Percentiles rank a stretch among this genome's conserved stretches.
Conservation (phyloP, 2,888 invertebrate genomes). For the Linnaemya vulpina region DNA sequence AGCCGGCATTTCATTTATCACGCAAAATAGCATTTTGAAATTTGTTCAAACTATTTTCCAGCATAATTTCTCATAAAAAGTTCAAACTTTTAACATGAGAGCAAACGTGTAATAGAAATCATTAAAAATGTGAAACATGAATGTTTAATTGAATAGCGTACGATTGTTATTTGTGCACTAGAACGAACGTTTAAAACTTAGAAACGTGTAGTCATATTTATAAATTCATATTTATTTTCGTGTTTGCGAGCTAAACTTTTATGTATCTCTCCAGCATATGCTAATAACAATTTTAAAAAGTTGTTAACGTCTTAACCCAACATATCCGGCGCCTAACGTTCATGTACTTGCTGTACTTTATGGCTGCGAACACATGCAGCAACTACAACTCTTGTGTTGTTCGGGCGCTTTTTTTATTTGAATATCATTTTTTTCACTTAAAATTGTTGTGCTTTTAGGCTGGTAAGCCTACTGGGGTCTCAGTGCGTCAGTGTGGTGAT, state of each 20-base stretch:
- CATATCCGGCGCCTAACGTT: slow-evolving; percentile 80
- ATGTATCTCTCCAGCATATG: slow-evolving; percentile 60
- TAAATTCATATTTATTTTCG: slow-evolving; percentile 53
- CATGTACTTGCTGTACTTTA: slow-evolving; percentile 66
- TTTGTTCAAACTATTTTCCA: neutral
- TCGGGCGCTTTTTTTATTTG: slow-evolving; percentile 39
- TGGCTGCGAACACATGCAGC: slow-evolving; percentile 63
- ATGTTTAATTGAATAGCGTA: slow-evolving; percentile 50
- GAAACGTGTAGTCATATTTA: neutral
- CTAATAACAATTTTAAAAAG: slow-evolving; percentile 72
- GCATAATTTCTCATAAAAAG: neutral
- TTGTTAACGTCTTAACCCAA: slow-evolving; percentile 74
- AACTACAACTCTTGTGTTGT: slow-evolving; percentile 52
- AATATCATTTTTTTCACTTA: slow-evolving; percentile 27
- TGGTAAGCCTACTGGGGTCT: slow-evolving; percentile 51
- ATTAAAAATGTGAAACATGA: slow-evolving; percentile 44
- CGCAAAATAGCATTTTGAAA: neutral
- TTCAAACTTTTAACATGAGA: slow-evolving; percentile 29
- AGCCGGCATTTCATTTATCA: neutral
- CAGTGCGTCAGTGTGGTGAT: slow-evolving; percentile 35
- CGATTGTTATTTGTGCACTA: slow-evolving; percentile 13
- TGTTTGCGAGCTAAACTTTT: slow-evolving; percentile 22
- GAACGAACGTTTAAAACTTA: slow-evolving; percentile 8
- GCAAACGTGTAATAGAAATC: slow-evolving; percentile 53
- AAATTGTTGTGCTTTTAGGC: slow-evolving; percentile 45